Conservation (phyloP, 2,888 invertebrate species). For the Leucoptera coffeella region DNA sequence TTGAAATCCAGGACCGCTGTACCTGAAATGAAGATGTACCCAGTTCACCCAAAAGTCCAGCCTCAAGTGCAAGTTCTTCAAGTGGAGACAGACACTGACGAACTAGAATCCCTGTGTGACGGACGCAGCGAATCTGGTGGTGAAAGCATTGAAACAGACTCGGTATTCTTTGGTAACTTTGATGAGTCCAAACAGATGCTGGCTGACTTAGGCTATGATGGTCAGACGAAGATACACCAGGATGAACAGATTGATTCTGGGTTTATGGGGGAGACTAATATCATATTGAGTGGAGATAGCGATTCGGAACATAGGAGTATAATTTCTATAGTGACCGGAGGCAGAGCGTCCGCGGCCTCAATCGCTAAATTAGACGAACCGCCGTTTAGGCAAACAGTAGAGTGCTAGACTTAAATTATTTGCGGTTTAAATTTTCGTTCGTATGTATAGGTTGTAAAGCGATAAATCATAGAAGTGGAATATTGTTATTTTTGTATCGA, state of each 20-base stretch:
- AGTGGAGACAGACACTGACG: conserved; percentile 59
- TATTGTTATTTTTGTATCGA: too few relatives aligned
- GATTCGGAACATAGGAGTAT: conserved; percentile 45
- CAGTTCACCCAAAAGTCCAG: conserved; percentile 1
- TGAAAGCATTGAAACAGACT: conserved; percentile 81
- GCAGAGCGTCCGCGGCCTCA: conserved; percentile 24
- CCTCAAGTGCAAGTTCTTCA: conserved; percentile 13
- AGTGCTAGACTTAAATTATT: conserved; percentile 15
- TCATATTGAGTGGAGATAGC: conserved; percentile 40
- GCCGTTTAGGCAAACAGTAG: conserved; percentile 29
- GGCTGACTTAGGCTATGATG: conserved; percentile 28
- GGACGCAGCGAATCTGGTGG: conserved; percentile 82
- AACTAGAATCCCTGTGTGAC: conserved; percentile 71
- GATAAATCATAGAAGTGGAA: too few relatives aligned
- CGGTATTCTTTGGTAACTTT: conserved; percentile 76
- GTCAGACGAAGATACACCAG: conserved; percentile 13
- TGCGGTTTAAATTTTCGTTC: neutral
- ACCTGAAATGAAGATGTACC: conserved; percentile 11
- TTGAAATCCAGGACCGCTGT: conserved; percentile 18
- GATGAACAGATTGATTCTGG: conserved; percentile 42
- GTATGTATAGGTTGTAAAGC: too few relatives aligned
- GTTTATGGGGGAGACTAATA: conserved; percentile 39
- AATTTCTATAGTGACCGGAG: conserved; percentile 37
- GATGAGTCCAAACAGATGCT: conserved; percentile 37
- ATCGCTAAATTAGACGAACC: conserved; percentile 25